Conservation (phyloP, 1,140 invertebrate species). For the Orchestia grillus region DNA sequence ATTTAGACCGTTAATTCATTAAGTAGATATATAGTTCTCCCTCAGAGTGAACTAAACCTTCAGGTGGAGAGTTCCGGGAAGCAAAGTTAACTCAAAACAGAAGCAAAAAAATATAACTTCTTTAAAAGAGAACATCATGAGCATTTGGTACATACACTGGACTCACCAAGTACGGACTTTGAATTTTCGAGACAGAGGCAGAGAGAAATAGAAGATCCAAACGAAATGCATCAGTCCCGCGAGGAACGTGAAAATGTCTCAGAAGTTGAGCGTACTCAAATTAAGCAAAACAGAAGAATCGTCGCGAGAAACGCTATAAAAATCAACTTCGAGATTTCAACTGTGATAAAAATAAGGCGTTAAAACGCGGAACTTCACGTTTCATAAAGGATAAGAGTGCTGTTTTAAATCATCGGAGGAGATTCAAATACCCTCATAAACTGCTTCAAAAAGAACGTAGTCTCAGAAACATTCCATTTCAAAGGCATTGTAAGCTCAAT, state of each 20-base stretch:
- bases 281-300: not conserved
- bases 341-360: not conserved
- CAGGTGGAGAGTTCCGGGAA: too few relatives aligned
- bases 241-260: not conserved
- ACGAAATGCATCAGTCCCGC: not conserved
- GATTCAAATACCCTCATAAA: not conserved
- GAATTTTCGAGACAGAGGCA: not conserved
- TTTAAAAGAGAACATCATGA: too few relatives aligned
- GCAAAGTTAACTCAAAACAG: not conserved
- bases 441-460: not conserved
- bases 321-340: not conserved
- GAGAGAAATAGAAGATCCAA: not conserved
- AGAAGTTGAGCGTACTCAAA: not conserved
- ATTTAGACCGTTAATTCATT: too few relatives aligned
- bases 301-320: too few relatives aligned
- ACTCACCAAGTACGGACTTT: too few relatives aligned
- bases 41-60: too few relatives aligned
- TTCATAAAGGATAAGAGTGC: not conserved
- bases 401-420: not conserved
- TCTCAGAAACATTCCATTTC: not conserved
- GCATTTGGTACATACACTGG: too few relatives aligned
- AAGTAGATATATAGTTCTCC: too few relatives aligned
- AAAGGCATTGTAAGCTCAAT: not conserved
- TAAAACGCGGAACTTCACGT: not conserved
- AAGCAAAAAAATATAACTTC: not conserved